Evolutionary conservation across 2,888 invertebrate species (phyloP), one percentile per base, ranked within the genome.

Genomic region (Graphium colonna): DNA sequence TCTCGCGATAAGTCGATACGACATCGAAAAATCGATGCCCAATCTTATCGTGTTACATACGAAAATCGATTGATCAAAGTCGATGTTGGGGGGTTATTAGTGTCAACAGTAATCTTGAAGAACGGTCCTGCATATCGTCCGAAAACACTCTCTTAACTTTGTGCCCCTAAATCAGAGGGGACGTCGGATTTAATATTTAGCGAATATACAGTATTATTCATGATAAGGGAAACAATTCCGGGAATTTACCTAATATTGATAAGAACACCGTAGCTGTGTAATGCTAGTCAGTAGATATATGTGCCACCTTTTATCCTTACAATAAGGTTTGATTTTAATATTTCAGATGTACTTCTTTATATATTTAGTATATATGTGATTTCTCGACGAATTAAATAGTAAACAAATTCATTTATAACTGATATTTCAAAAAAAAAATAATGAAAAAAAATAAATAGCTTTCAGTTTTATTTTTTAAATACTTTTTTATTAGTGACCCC

Each of bases 51-150:
- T 63, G 61, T 64, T 60, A 60, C 60, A 60, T 70, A 70, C 73
- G 71, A 74, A 68, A 76, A 77, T 79, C 85, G 77, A 86, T 85
- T 77, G 73, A 81, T 86, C 85, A 84, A 79, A 66, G 86, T 84
- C 82, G 50, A 62, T 80, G 82, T 81, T 81, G 70, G 60, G 55
- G 73, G 68, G 81, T 85, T 82, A 83, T 67, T 86, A 79, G 82
- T 63, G 59, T 58, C 33, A 77, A 77, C 79, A 71, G 69, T 73
- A 67, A 85, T 85, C 84, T 82, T 80, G 84, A 85, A 79, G 67
- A 57, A 67, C 60, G 64, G 55, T 52, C 52, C 51, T 60, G 60
- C 31, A 41, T 33, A 33, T 18, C 18, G 46, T 46, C 40, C 16
- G 52, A 46, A 53, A 52, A 47, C 41, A 43, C 54, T 44, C 33